Percentiles rank a stretch among this genome's conserved stretches.
These are phyloP conservation scores for Perccottus glenii DNA, from an alignment of 2,113 vertebrate species.

Conservation along the genomic window DNA sequence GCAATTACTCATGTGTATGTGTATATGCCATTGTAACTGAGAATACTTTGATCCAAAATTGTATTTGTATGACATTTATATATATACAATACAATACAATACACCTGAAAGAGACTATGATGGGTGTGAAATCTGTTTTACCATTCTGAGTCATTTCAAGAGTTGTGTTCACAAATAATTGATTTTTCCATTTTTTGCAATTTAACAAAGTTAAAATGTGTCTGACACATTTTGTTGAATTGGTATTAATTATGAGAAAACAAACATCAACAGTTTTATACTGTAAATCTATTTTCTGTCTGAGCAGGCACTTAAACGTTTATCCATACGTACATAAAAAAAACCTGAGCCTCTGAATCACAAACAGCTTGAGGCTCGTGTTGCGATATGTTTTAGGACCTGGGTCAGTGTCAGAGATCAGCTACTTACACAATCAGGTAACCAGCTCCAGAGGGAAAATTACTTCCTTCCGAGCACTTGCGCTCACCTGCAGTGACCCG, in stretches of 20 bases:
- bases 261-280: too few species aligned
- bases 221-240: too few species aligned
- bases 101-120: not conserved
- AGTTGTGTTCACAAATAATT: too few species aligned
- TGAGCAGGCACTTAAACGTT: not conserved
- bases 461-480: conserved; percentile 82
- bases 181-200: too few species aligned
- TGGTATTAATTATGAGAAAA: too few species aligned
- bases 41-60: too few species aligned
- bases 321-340: not conserved
- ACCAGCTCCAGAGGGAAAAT: conserved; percentile 82
- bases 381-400: conserved; percentile 42
- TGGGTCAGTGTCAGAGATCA: conserved; percentile 54
- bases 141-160: too few species aligned
- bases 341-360: not conserved
- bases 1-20: too few species aligned
- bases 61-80: not conserved
- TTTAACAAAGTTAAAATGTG: too few species aligned
- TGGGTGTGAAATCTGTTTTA: not conserved
- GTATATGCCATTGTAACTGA: too few species aligned
- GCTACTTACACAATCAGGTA: conserved; percentile 86
- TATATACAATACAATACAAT: not conserved
- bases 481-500: conserved; percentile 80
- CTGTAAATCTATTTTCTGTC: too few species aligned
- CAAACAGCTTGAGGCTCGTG: not conserved